Base-by-base conservation (phyloP, 2,888 invertebrate genomes). In the Mesorhabditis spiculigera region DNA sequence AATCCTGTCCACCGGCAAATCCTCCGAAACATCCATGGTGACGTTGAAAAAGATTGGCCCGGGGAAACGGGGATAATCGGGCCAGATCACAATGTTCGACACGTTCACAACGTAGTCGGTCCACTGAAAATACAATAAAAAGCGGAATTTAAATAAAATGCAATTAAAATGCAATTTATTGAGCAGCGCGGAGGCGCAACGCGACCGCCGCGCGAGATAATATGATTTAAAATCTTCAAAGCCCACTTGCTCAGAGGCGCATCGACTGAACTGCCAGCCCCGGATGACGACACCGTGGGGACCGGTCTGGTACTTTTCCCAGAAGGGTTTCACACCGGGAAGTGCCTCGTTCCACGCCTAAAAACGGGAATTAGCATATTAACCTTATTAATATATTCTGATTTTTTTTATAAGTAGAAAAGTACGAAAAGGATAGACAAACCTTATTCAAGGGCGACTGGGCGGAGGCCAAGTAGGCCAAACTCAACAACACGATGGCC, bases 41-140 rank as follows among this genome's bases (percentile, higher is more conserved):
- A 85, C 84, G 71, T 86, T 86, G 81, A 84, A 86, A 77, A 85
- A 86, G 72, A 86, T 84, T 43, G 86, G 86, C 10, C 86, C 86
- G 3, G 86, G 86, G 75, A 86, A 86, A 8, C 85, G 76, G 41
- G 86, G 86, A 69, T 85, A 86, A 74, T 86, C 82, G 28, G 86
- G 86, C 86, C 85, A 86, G 71, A 86, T 85, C 62, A 82, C 82
- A 45, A 86, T 83, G 72, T 86, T 81, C 3, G 82, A 82, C 41
- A 86, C 85, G 69, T 85, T 85, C 6, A 86, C 83, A 10, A 81
- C 81, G 72, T 86, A 85, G 73, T 86, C 80, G 4, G 86, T 83
- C 86, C 86, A 86, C 82, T 85, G 68, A 71, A 81, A 67, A 42
- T 42, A 6, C 61, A 50, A 10, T 13, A 50, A 13, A 50, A 50